A percentile compares a stretch with the other conserved stretches of the same genome.
Conservation (phyloP, 2,888 invertebrate species). For the Xanthia icteritia region DNA sequence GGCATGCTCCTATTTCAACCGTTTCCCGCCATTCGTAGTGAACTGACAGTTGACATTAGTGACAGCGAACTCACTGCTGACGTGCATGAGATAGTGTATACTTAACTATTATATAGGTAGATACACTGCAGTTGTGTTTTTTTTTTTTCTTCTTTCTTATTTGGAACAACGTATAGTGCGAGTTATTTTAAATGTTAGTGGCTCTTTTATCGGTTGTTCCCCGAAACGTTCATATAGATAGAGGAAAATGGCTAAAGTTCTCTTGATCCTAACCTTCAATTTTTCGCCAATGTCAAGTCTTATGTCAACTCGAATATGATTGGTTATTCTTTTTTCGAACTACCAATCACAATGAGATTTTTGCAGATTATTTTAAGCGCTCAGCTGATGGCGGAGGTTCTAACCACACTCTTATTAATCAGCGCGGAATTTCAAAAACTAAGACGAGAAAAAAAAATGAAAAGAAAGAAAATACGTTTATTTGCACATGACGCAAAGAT, state of each 20-base stretch:
- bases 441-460: background rate
- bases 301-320: background rate
- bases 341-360: background rate
- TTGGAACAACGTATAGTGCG: background rate
- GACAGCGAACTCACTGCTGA: too few relatives aligned
- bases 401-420: background rate
- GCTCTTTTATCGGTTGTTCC: background rate
- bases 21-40: too few relatives aligned
- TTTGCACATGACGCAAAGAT: background rate
- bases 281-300: background rate
- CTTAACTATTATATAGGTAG: too few relatives aligned
- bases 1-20: too few relatives aligned
- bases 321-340: background rate
- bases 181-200: background rate
- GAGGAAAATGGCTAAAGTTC: conserved; percentile 15
- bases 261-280: background rate
- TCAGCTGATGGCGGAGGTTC: background rate
- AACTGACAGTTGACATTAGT: too few relatives aligned
- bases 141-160: background rate
- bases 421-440: background rate
- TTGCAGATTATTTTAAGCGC: background rate
- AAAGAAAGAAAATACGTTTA: background rate
- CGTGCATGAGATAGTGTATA: too few relatives aligned
- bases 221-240: background rate
- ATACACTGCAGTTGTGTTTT: background rate